A percentile compares a stretch with the other conserved stretches of the same genome.
These are phyloP conservation scores for Rhabditoides inermis DNA, from an alignment of 2,888 invertebrate species.

Conservation along the genomic window DNA sequence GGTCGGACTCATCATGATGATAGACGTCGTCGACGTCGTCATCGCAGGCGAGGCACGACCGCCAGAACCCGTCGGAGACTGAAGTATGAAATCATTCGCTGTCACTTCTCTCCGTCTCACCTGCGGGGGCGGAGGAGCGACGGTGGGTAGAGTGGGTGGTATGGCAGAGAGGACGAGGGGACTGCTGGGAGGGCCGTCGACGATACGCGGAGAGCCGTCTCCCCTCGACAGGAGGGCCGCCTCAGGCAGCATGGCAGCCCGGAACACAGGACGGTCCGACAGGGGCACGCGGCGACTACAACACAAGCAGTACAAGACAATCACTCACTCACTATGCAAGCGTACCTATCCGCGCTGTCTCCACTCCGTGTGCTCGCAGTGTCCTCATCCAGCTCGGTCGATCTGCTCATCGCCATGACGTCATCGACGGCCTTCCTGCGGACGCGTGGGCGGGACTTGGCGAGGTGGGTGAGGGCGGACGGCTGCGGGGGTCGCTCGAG, in stretches of 20 bases:
- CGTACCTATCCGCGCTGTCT: constrained; percentile 2
- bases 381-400: constrained; percentile 10
- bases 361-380: constrained; percentile 9
- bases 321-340: not conserved
- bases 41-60: no score
- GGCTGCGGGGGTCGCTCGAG: constrained; percentile 27
- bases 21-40: no score
- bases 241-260: constrained; percentile 30
- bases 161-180: no score
- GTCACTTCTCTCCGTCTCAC: no score
- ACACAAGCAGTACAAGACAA: not conserved
- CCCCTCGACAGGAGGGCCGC: constrained; percentile 9
- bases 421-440: not conserved
- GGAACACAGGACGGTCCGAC: constrained; percentile 8
- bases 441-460: constrained; percentile 23
- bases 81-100: no score
- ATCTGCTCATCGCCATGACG: constrained; percentile 11
- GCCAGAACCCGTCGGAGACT: no score
- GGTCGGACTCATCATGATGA: no score
- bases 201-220: no score
- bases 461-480: constrained; percentile 22
- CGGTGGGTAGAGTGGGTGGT: no score
- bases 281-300: constrained; percentile 10
- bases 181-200: no score
- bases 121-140: no score